Percentiles rank a stretch among this genome's conserved stretches.
These are phyloP conservation scores for Coregonus clupeaformis DNA, from an alignment of 2,113 vertebrate species.

Conservation along the genomic window DNA sequence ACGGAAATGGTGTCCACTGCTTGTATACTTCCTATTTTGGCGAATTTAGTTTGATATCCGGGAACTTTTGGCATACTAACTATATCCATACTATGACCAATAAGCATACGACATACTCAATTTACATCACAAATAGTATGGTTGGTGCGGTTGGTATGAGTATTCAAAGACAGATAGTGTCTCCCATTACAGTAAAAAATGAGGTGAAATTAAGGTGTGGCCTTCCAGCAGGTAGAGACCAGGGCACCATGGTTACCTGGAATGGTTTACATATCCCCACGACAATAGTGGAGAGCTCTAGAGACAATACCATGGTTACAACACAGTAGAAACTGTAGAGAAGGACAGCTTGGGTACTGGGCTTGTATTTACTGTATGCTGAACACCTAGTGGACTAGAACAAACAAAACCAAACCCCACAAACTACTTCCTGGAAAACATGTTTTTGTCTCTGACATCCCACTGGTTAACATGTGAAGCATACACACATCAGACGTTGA, in stretches of 20 bases:
- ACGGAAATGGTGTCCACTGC: no score
- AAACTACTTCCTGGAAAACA: neutral
- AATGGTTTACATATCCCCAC: neutral
- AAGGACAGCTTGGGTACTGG: neutral
- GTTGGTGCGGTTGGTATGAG: no score
- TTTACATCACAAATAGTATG: no score
- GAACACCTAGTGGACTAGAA: neutral
- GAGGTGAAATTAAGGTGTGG: slow-evolving; percentile 10
- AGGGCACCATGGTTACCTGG: neutral
- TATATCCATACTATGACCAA: no score
- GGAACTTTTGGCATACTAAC: no score
- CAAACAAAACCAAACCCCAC: neutral
- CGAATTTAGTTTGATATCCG: no score
- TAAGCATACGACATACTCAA: no score
- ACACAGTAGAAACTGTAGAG: neutral
- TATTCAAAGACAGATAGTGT: no score
- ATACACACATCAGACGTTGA: no score
- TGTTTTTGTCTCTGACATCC: neutral
- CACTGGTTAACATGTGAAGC: no score
- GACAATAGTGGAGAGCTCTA: neutral
- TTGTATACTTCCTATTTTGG: no score
- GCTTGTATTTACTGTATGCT: no score
- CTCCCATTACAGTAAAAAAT: neutral
- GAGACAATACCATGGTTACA: slow-evolving; percentile 6
- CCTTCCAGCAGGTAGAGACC: neutral